These are phyloP conservation scores for Seriola dumerili DNA, from an alignment of 2,113 vertebrate genomes.

Conservation along the genomic window DNA sequence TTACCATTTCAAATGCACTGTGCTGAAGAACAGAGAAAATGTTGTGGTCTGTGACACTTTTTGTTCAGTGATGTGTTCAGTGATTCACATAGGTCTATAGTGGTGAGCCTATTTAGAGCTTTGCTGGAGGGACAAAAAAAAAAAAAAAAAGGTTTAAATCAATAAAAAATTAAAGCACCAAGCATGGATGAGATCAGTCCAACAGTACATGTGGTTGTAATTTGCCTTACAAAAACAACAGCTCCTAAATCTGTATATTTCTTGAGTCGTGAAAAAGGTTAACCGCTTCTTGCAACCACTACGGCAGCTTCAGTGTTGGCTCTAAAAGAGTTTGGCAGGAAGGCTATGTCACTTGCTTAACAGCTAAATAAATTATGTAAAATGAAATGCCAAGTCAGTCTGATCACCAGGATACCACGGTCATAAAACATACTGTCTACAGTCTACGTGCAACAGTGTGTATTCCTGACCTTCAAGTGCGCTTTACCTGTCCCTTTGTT, in stretches of 20 bases:
- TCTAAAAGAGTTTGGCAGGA: neutral
- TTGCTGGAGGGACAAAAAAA: too few species aligned
- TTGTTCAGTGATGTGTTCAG: neutral
- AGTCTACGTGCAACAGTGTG: neutral
- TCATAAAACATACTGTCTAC: neutral
- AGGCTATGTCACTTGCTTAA: neutral
- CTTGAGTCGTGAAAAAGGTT: neutral
- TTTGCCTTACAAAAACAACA: neutral
- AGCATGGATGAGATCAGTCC: neutral
- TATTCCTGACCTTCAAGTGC: constrained; percentile 3
- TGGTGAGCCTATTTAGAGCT: too few species aligned
- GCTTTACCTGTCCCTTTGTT: neutral
- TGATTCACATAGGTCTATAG: neutral
- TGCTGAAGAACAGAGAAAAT: neutral
- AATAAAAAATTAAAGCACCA: neutral
- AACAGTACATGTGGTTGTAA: neutral
- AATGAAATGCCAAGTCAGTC: neutral
- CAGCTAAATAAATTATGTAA: neutral
- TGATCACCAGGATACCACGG: neutral
- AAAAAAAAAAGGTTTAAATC: too few species aligned
- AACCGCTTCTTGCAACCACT: neutral
- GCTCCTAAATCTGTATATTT: neutral
- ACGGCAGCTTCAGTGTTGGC: neutral
- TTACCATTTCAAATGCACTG: neutral
- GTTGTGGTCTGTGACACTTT: neutral